These are phyloP conservation scores for Camptogramma bilineatum DNA, from an alignment of 2,888 invertebrate genomes.

Conservation along the genomic window DNA sequence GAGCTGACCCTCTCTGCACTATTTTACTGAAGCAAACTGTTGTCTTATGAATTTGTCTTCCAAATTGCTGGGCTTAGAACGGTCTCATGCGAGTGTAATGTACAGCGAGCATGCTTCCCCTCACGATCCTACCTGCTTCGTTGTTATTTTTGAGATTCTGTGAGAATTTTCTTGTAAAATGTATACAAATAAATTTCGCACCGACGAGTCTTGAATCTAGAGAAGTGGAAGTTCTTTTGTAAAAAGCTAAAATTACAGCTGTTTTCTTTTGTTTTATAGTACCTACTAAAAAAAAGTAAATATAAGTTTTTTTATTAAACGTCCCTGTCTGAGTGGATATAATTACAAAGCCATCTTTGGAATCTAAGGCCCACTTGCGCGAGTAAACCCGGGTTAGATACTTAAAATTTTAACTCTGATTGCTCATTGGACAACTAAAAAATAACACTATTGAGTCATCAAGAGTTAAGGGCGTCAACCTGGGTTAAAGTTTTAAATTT, in stretches of 20 bases:
- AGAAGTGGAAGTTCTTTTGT: not conserved
- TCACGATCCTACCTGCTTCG: conserved; percentile 38
- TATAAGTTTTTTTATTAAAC: not conserved
- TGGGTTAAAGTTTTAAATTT: too few relatives aligned
- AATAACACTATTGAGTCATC: too few relatives aligned
- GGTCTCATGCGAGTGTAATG: conserved; percentile 47
- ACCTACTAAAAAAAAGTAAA: not conserved
- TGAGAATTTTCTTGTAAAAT: conserved; percentile 37
- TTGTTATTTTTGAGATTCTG: conserved; percentile 39
- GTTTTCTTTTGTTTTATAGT: not conserved
- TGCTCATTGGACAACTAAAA: too few relatives aligned
- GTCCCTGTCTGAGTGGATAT: not conserved
- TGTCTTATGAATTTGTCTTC: conserved; percentile 53
- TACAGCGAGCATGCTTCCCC: conserved; percentile 38
- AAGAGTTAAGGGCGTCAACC: too few relatives aligned
- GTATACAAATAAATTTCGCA: conserved; percentile 38
- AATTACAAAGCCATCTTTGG: conserved; percentile 23
- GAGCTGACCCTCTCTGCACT: conserved; percentile 45
- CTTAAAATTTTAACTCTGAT: too few relatives aligned
- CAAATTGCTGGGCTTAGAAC: conserved; percentile 49
- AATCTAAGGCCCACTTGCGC: too few relatives aligned
- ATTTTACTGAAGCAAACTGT: conserved; percentile 49
- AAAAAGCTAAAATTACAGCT: not conserved
- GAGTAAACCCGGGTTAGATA: too few relatives aligned
- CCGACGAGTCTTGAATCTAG: conserved; percentile 23